These are phyloP conservation scores for Botia kubotai DNA, from an alignment of 2,797 vertebrate species.

Conservation along the genomic window DNA sequence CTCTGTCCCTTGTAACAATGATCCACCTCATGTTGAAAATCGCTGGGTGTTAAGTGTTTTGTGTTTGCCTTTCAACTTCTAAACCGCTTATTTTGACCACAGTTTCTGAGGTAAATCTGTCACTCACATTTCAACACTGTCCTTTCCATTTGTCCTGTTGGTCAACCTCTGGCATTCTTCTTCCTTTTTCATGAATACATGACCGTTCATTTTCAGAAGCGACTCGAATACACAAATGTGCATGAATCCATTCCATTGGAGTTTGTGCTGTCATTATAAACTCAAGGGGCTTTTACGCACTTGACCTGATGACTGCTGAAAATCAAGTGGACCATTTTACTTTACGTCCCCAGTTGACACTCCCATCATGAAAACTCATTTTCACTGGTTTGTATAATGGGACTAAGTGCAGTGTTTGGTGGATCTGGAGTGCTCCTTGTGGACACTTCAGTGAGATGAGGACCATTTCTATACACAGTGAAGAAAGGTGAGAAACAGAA, in stretches of 20 bases:
- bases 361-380: conserved; percentile 26
- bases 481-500: not conserved
- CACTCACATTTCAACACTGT: conserved; percentile 46
- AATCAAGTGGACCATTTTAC: conserved; percentile 32
- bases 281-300: conserved; percentile 31
- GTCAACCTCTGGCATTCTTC: not conserved
- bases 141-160: conserved; percentile 3
- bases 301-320: conserved; percentile 26
- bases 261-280: conserved; percentile 11
- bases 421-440: conserved; percentile 3
- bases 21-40: conserved; percentile 38
- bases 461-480: not conserved
- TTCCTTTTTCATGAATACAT: conserved; percentile 16
- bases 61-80: conserved; percentile 52
- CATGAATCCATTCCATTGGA: conserved; percentile 13
- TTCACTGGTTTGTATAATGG: conserved; percentile 23
- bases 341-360: conserved; percentile 31
- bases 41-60: conserved; percentile 40
- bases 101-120: conserved; percentile 54
- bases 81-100: conserved; percentile 51
- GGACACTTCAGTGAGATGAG: conserved; percentile 15
- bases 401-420: conserved; percentile 14
- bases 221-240: conserved; percentile 27
- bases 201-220: conserved; percentile 2
- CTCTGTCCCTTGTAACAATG: not conserved